Evolutionary conservation across 2,888 invertebrate species (phyloP).

Genomic region (Ophion costatus): DNA sequence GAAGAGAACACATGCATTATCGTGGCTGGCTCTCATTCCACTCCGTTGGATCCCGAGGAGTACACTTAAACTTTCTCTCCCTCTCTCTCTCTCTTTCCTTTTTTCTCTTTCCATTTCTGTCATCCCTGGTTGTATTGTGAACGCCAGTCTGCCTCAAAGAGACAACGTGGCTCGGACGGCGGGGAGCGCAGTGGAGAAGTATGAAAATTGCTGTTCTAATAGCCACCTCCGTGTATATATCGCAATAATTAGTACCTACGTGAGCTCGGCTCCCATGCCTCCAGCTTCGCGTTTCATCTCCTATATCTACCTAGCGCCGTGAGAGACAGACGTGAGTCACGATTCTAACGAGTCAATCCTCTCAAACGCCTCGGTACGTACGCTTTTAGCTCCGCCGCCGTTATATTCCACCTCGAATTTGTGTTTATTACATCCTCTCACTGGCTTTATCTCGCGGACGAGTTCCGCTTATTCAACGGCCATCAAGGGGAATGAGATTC

Average conservation of each 20-base stretch:
- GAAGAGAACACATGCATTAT: conserved; percentile 28
- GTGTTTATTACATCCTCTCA: conserved; percentile 23
- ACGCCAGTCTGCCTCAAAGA: conserved; percentile 5
- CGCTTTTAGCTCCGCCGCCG: conserved; percentile 8
- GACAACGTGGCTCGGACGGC: background rate
- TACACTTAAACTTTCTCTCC: conserved; percentile 24
- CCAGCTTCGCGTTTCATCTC: conserved; percentile 29
- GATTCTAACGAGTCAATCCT: conserved; percentile 69
- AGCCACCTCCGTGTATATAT: conserved; percentile 62
- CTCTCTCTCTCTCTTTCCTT: conserved; percentile 21
- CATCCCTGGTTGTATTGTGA: background rate
- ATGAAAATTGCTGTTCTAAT: conserved; percentile 67
- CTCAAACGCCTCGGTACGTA: conserved; percentile 28
- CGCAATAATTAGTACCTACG: conserved; percentile 67
- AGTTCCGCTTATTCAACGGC: conserved; percentile 35
- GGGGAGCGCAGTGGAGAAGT: conserved; percentile 40
- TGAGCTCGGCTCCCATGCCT: conserved; percentile 42
- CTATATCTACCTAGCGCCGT: conserved; percentile 17
- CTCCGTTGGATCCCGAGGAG: conserved; percentile 49
- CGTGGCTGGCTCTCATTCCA: conserved; percentile 2
- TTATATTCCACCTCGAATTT: conserved; percentile 21
- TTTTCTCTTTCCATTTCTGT: background rate
- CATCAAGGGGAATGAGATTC: conserved; percentile 22
- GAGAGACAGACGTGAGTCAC: conserved; percentile 67
- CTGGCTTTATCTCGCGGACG: conserved; percentile 21